Evolutionary conservation across 37 sponge, comb jelly and placozoan species (phyloP).

Genomic region (Chondrilla cf. caribensis): DNA sequence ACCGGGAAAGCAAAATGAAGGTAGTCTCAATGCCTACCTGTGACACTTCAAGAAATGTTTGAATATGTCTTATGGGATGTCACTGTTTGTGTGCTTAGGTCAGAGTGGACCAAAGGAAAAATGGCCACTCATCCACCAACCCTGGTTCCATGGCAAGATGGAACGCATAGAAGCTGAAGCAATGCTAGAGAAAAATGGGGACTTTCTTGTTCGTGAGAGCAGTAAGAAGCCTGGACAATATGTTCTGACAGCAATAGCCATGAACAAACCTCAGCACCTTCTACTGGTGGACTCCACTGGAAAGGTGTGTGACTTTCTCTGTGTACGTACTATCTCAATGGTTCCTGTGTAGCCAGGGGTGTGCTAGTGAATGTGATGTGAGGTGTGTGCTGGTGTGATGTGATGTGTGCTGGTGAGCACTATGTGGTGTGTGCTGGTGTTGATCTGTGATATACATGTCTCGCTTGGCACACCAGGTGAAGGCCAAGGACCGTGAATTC

Average conservation of each 20-base stretch:
- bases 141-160: slow-evolving; percentile 75
- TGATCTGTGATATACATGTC: no score
- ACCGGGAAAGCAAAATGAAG: background rate
- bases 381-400: background rate
- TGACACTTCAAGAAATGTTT: background rate
- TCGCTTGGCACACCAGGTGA: slow-evolving; percentile 48
- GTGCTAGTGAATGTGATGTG: no score
- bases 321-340: background rate
- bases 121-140: slow-evolving; percentile 35
- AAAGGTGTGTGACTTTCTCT: slow-evolving; percentile 33
- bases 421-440: background rate
- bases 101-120: background rate
- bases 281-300: slow-evolving; percentile 80
- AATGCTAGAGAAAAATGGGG: slow-evolving; percentile 67
- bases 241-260: slow-evolving; percentile 78
- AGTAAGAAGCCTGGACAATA: slow-evolving; percentile 69
- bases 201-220: slow-evolving; percentile 81
- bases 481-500: slow-evolving; percentile 73
- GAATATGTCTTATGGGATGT: no score
- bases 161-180: slow-evolving; percentile 68
- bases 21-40: no score
- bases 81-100: no score
- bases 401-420: background rate
- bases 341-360: background rate
- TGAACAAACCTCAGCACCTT: slow-evolving; percentile 59